Evolutionary conservation across 2,113 vertebrate species (phyloP), one percentile per base, ranked within the genome.

Genomic region (Galemys pyrenaicus): DNA sequence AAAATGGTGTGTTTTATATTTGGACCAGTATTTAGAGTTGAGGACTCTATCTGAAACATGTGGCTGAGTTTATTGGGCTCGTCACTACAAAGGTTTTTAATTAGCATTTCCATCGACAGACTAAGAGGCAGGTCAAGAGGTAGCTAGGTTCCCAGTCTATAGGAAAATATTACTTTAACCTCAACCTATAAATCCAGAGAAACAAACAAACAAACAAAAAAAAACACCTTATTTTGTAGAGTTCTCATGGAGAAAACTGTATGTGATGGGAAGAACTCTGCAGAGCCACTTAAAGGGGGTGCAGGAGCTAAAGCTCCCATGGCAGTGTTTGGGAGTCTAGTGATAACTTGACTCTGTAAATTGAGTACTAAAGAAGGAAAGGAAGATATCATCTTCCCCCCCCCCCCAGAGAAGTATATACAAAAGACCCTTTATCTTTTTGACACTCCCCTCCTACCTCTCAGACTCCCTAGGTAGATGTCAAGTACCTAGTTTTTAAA

Each of bases 21-120:
- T 44, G 12, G n/a, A 64, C 35, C 20, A 20, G 46, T 74, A 58
- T 60, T 89, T 74, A 83, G 20, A 74, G 28, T 35, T 51, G 24
- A 75, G 16, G n/a, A 51, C 46, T 78, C 51, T 87, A 28, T 79
- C 8, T 92, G 70, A 92, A 94, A 51, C n/a, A 44, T 60, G 15
- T 88, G 70, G 24, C 26, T 80, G 28, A 77, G 93, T 87, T 89
- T 80, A 92, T 37, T 87, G 54, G 28, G 22, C 64, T 91, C 39
- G 41, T 67, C 30, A 58, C 56, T 73, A 16, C 35, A 86, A 79
- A 81, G 44, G 6, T 19, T 84, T 94, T 89, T 82, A 94, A 83
- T 67, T 67, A 74, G 1, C 44, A 39, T 70, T 75, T 4, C 39
- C 20, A 20, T 58, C 74, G 78, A 46, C 8, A 86, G 62, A 87